These are phyloP conservation scores for Tinea pellionella DNA, from an alignment of 2,888 invertebrate genomes.

Conservation along the genomic window DNA sequence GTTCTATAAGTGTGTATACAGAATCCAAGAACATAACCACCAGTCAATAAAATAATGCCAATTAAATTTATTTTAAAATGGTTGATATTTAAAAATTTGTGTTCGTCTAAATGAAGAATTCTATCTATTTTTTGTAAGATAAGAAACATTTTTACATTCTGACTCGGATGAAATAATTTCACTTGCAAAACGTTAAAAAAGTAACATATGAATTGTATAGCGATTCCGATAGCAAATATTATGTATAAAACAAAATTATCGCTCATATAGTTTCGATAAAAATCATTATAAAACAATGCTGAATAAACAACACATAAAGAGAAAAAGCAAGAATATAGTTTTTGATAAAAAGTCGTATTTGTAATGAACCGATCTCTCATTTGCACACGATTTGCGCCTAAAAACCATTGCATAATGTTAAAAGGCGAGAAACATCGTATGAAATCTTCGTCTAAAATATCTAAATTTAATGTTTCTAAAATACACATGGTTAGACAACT, in stretches of 20 bases:
- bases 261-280: constrained; percentile 17
- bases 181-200: constrained; percentile 20
- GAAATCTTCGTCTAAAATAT: constrained; percentile 22
- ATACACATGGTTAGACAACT: neutral
- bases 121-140: constrained; percentile 26
- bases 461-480: constrained; percentile 16
- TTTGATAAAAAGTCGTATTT: constrained; percentile 19
- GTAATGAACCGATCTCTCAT: constrained; percentile 22
- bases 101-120: constrained; percentile 6
- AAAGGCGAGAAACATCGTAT: constrained; percentile 25
- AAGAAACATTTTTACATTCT: constrained; percentile 21
- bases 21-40: constrained; percentile 21
- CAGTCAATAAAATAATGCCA: constrained; percentile 16
- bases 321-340: constrained; percentile 24
- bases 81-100: constrained; percentile 17
- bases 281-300: constrained; percentile 19
- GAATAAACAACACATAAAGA: constrained; percentile 21
- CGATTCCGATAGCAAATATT: constrained; percentile 15
- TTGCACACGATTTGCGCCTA: constrained; percentile 23
- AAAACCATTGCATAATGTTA: constrained; percentile 21
- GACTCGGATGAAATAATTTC: constrained; percentile 21
- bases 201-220: constrained; percentile 22
- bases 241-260: constrained; percentile 16
- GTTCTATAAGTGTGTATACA: constrained; percentile 16
- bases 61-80: constrained; percentile 21